These are phyloP conservation scores for Lepidostoma basale DNA, from an alignment of 1,140 invertebrate species.

Conservation along the genomic window DNA sequence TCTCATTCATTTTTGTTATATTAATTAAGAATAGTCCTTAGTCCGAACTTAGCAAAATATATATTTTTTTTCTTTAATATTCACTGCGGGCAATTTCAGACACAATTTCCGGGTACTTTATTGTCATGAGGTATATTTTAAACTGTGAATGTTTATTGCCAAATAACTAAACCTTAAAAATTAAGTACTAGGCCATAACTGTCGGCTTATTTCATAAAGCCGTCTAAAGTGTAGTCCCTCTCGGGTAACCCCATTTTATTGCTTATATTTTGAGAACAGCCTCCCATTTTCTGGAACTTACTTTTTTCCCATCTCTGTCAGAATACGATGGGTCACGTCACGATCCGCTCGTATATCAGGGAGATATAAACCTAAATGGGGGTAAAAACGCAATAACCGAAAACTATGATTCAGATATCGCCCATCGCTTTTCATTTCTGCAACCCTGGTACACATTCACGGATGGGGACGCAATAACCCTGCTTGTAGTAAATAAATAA, in stretches of 20 bases:
- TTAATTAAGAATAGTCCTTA: too few relatives aligned
- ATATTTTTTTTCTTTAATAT: too few relatives aligned
- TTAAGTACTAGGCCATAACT: conserved; percentile 11
- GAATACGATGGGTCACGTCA: conserved; percentile 24
- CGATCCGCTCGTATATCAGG: conserved; percentile 32
- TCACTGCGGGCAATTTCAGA: too few relatives aligned
- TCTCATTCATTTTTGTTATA: too few relatives aligned
- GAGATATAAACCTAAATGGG: conserved; percentile 18
- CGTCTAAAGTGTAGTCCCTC: conserved; percentile 1
- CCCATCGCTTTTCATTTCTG: conserved; percentile 28
- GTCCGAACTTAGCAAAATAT: too few relatives aligned
- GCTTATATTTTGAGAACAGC: conserved; percentile 23
- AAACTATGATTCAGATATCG: conserved; percentile 34
- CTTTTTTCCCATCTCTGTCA: conserved; percentile 6
- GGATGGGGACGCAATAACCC: neutral
- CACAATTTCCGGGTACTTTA: too few relatives aligned
- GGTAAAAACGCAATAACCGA: conserved; percentile 32
- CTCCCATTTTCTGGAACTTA: conserved; percentile 17
- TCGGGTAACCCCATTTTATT: conserved; percentile 21
- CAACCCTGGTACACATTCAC: neutral
- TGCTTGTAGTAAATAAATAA: neutral
- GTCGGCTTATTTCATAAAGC: neutral
- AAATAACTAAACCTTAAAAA: conserved; percentile 10
- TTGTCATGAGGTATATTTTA: too few relatives aligned
- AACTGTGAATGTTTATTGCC: too few relatives aligned